A percentile compares a stretch with the other conserved stretches of the same genome.
These are phyloP conservation scores for Triplophysa rosa DNA, from an alignment of 2,113 vertebrate genomes.

Conservation along the genomic window DNA sequence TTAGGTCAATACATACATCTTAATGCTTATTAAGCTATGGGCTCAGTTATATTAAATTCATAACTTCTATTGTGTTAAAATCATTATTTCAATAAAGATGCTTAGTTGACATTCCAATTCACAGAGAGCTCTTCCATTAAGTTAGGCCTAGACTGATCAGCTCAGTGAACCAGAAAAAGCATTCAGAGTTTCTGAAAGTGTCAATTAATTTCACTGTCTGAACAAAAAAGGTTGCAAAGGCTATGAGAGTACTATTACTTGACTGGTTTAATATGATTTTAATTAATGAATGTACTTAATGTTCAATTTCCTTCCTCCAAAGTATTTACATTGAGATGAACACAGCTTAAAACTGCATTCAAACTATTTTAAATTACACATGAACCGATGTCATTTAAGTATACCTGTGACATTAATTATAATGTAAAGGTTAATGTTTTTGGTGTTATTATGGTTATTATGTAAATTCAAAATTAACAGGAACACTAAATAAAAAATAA, in stretches of 20 bases:
- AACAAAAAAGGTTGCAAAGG: conserved; percentile 40
- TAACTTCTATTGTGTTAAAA: conserved; percentile 68
- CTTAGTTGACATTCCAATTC: conserved; percentile 72
- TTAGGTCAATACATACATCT: conserved; percentile 11
- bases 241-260: conserved; percentile 27
- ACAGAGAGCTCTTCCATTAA: conserved; percentile 54
- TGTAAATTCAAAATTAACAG: conserved; percentile 10
- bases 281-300: conserved; percentile 26
- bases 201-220: conserved; percentile 63
- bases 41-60: conserved; percentile 68
- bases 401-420: neutral
- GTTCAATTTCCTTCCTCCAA: neutral
- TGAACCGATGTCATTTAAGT: neutral
- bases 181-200: conserved; percentile 51
- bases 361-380: conserved; percentile 8
- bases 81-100: conserved; percentile 66
- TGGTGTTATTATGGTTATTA: neutral
- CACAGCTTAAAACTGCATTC: conserved; percentile 10
- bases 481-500: neutral
- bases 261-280: conserved; percentile 25
- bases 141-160: conserved; percentile 49
- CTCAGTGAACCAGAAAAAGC: conserved; percentile 63
- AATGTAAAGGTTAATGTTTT: conserved; percentile 10
- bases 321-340: conserved; percentile 20
- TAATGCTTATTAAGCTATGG: conserved; percentile 55